These are phyloP conservation scores for Taxidea taxus DNA, from an alignment of 2,113 vertebrate species.

Conservation along the genomic window DNA sequence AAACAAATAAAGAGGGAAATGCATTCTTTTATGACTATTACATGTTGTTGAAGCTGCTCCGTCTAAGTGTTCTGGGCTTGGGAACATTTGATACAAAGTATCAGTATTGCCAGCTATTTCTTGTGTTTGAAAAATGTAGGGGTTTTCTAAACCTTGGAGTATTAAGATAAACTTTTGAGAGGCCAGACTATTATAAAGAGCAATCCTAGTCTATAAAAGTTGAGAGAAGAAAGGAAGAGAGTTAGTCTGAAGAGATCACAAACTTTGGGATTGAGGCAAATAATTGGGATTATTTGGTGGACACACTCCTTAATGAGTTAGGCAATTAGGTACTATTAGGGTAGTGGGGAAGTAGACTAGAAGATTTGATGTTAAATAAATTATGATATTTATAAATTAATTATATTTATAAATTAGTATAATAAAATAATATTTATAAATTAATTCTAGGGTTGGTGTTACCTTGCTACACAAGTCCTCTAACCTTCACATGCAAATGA, in stretches of 20 bases:
- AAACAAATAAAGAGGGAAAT: not conserved
- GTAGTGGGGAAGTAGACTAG: not conserved
- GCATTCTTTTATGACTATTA: not conserved
- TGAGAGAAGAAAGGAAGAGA: not conserved
- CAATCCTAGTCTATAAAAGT: not conserved
- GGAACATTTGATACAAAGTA: not conserved
- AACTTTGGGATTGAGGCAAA: not conserved
- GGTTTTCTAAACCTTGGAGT: not conserved
- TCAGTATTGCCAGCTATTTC: not conserved
- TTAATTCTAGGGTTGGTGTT: not conserved
- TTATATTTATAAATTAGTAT: no score
- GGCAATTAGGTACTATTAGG: not conserved
- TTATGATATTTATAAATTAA: not conserved
- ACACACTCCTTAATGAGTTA: not conserved
- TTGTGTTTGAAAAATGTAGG: not conserved
- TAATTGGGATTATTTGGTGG: not conserved
- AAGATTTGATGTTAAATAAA: not conserved
- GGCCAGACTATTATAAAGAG: not conserved
- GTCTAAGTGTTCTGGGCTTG: not conserved
- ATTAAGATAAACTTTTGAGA: not conserved
- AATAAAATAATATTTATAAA: not conserved
- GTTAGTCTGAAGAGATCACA: not conserved
- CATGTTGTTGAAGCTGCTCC: not conserved
- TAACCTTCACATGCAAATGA: not conserved
- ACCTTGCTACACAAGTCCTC: not conserved